Conservation (phyloP, 2,113 vertebrate genomes). For the Anthoscopus minutus region DNA sequence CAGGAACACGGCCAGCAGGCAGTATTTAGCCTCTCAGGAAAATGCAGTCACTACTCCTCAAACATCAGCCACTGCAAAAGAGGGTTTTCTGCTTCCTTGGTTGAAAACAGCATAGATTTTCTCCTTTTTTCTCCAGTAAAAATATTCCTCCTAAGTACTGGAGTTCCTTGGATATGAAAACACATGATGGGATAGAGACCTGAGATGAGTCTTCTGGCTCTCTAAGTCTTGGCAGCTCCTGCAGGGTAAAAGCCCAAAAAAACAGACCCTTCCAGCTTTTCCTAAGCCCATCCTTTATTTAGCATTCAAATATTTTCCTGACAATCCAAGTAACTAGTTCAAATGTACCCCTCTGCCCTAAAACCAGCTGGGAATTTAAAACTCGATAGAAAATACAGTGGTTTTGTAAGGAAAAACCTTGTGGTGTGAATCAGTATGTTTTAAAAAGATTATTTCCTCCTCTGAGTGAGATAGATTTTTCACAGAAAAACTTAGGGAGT, state of each 20-base stretch:
- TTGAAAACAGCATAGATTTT: neutral
- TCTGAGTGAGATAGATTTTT: neutral
- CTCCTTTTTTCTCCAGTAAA: neutral
- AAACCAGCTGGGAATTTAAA: neutral
- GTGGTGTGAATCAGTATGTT: neutral
- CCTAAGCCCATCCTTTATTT: neutral
- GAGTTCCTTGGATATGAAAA: neutral
- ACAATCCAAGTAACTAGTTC: neutral
- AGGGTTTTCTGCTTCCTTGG: neutral
- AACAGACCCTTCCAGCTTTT: neutral
- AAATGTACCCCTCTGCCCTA: neutral
- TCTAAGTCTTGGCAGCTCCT: neutral
- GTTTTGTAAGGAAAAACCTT: neutral
- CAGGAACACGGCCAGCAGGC: neutral
- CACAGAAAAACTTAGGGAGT: neutral
- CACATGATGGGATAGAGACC: neutral
- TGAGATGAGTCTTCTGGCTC: neutral
- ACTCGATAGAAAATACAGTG: accelerated
- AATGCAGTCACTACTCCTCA: neutral
- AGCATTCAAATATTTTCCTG: neutral
- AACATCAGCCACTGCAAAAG: neutral
- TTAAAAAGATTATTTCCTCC: neutral
- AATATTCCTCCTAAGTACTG: neutral
- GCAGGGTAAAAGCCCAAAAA: neutral
- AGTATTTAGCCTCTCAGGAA: neutral